Conservation (phyloP, 1,140 invertebrate species). For the Aphelinus certus region DNA sequence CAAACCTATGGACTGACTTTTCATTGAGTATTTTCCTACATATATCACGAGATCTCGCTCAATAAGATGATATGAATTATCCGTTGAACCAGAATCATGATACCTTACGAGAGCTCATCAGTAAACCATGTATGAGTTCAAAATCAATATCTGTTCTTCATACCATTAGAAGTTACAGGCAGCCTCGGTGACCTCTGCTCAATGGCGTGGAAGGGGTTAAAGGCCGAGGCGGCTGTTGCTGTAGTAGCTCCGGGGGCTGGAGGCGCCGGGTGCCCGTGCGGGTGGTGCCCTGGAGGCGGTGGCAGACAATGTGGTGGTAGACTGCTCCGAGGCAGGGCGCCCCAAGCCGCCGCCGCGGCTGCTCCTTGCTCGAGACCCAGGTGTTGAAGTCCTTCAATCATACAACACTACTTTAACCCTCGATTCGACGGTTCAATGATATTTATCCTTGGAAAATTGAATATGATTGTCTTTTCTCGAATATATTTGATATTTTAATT, state of each 20-base stretch:
- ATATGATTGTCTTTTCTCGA: no score
- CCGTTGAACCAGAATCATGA: no score
- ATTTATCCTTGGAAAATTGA: no score
- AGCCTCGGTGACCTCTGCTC: constrained; percentile 62
- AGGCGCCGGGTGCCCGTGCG: constrained; percentile 57
- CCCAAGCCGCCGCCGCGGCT: constrained; percentile 46
- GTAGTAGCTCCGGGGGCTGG: constrained; percentile 58
- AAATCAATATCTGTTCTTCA: constrained; percentile 1
- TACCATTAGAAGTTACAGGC: constrained; percentile 54
- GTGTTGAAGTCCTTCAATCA: constrained; percentile 59
- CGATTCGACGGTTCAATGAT: no score
- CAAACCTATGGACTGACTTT: no score
- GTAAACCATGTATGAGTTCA: no score
- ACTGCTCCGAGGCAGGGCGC: constrained; percentile 59
- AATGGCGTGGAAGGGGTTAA: constrained; percentile 63
- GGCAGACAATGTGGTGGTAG: constrained; percentile 62
- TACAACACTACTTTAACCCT: no score
- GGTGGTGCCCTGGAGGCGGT: constrained; percentile 61
- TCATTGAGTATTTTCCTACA: no score
- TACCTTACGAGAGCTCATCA: no score
- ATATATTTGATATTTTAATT: no score
- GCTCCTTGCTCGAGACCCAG: constrained; percentile 60
- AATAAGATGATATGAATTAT: no score
- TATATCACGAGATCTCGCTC: no score
- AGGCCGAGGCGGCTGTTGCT: constrained; percentile 60